Conservation (phyloP, 2,113 vertebrate genomes). For the Chlorocebus sabaeus region DNA sequence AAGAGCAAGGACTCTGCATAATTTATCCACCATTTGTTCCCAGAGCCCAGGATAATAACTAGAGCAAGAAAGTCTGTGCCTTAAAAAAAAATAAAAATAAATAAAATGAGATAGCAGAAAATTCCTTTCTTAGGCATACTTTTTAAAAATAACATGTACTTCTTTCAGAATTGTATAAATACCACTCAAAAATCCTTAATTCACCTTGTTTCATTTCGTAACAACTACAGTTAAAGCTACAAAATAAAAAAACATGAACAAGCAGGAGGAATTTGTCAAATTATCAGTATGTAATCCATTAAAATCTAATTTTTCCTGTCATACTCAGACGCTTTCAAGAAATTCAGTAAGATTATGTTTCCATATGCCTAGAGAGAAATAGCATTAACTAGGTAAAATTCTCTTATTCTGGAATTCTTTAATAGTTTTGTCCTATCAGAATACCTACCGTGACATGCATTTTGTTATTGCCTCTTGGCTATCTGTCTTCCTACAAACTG, state of each 20-base stretch:
- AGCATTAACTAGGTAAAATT: not conserved
- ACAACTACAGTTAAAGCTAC: not conserved
- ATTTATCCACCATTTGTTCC: not conserved
- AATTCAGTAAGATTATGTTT: not conserved
- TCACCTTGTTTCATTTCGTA: not conserved
- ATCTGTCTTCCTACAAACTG: not conserved
- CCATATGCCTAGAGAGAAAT: not conserved
- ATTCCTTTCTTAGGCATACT: not conserved
- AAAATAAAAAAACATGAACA: not conserved
- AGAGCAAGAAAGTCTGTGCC: not conserved
- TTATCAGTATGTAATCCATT: not conserved
- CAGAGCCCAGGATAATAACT: not conserved
- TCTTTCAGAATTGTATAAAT: not conserved
- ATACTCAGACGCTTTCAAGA: not conserved
- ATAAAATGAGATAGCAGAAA: not conserved
- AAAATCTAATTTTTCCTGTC: not conserved
- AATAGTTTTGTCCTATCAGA: not conserved
- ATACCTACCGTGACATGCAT: too few relatives aligned
- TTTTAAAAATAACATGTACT: not conserved
- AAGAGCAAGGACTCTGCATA: not conserved
- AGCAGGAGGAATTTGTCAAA: not conserved
- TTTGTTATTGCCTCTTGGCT: not conserved
- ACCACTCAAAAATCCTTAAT: not conserved
- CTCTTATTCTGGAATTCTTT: not conserved
- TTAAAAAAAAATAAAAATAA: not conserved